Evolutionary conservation across 2,888 invertebrate genomes (phyloP).

Genomic region (Alcis repandata): DNA sequence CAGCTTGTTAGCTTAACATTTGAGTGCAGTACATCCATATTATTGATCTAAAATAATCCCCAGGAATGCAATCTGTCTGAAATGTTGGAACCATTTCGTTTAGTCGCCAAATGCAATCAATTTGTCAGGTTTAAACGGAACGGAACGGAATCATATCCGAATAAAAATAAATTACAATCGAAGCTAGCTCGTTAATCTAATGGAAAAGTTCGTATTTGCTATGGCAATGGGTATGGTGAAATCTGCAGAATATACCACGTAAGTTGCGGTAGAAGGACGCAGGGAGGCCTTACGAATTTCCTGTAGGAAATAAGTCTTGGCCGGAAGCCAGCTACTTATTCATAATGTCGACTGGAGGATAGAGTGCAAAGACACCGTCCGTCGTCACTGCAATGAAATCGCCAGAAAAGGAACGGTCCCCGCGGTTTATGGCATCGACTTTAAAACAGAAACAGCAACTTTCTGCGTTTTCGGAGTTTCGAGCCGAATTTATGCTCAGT

Average conservation of each 20-base stretch:
- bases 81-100: slow-evolving; percentile 23
- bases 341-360: slow-evolving; percentile 46
- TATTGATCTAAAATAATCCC: slow-evolving; percentile 4
- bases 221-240: background rate
- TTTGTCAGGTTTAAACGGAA: slow-evolving; percentile 9
- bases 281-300: slow-evolving; percentile 15
- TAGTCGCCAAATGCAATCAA: slow-evolving; percentile 25
- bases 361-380: slow-evolving; percentile 50
- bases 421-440: slow-evolving; percentile 50
- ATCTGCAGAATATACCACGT: slow-evolving; percentile 7
- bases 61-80: slow-evolving; percentile 18
- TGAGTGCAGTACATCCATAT: background rate
- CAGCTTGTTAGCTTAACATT: slow-evolving; percentile 40
- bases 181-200: slow-evolving; percentile 17
- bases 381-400: slow-evolving; percentile 48
- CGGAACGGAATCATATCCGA: background rate
- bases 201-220: background rate
- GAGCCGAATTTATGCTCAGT: slow-evolving; percentile 36
- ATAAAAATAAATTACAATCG: slow-evolving; percentile 14
- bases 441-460: slow-evolving; percentile 45
- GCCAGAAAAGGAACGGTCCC: slow-evolving; percentile 45
- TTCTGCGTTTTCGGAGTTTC: slow-evolving; percentile 30
- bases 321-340: slow-evolving; percentile 40
- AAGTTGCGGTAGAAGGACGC: slow-evolving; percentile 11
- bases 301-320: slow-evolving; percentile 34